These are phyloP conservation scores for Yasuhikotakia modesta DNA, from an alignment of 2,797 vertebrate genomes.

Conservation along the genomic window DNA sequence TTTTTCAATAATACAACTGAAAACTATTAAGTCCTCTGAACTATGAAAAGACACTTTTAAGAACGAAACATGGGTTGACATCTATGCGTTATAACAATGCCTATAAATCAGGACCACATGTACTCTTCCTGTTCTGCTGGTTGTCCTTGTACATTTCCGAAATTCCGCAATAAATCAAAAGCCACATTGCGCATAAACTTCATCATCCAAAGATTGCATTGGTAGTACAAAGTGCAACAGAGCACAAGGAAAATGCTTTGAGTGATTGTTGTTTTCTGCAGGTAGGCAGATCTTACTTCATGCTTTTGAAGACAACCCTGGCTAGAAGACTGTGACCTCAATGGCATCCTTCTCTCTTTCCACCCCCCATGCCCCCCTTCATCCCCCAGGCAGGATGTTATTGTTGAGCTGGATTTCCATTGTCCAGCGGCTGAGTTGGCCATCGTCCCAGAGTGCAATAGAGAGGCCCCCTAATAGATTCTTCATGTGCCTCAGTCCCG, in stretches of 20 bases:
- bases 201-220: background rate
- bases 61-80: no score
- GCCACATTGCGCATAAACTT: background rate
- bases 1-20: no score
- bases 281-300: conserved; percentile 45
- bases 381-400: conserved; percentile 83
- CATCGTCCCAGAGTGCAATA: conserved; percentile 74
- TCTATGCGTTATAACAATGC: no score
- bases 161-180: conserved; percentile 1
- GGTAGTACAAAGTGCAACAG: background rate
- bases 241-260: background rate
- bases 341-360: conserved; percentile 32
- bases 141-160: background rate
- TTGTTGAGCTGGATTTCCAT: conserved; percentile 83
- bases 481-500: conserved; percentile 76
- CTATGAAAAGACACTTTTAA: no score
- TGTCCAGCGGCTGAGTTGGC: conserved; percentile 80
- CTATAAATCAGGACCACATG: background rate
- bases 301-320: conserved; percentile 46
- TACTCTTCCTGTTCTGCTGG: background rate
- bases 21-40: background rate
- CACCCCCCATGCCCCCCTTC: conserved; percentile 50
- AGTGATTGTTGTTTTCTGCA: conserved; percentile 18
- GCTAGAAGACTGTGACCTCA: conserved; percentile 49
- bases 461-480: conserved; percentile 80